Base-by-base conservation (phyloP, 1,140 invertebrate species). In the Hyles vespertilio region DNA sequence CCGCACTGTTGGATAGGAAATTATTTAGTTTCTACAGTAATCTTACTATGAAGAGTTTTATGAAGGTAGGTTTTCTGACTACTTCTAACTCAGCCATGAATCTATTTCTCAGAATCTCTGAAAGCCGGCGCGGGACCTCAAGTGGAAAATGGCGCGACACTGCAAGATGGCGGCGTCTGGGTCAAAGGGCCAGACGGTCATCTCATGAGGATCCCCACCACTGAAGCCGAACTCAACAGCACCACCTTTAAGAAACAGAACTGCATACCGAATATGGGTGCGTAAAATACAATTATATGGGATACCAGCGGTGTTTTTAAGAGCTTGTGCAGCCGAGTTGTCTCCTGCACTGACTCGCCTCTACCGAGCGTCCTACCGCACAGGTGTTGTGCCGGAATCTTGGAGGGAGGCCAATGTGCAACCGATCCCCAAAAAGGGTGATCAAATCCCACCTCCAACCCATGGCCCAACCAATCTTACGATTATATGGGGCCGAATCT, bases 261-360 rank as follows among this genome's bases (percentile, higher is more conserved):
- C 49, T 81, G 79, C 58, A 70, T 79, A 12, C 74, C 74, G 11
- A 75, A 77, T 36, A 79, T 79, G 74, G 79, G 79, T 81, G 45
- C 34, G 58, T 48, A 33, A 2, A 22, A 22, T 22, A 22, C 22
- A 22, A 22, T 22, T 22, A n/a, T n/a, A n/a, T n/a, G n/a, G n/a
- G n/a, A n/a, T n/a, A n/a, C n/a, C n/a, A n/a, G n/a, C n/a, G n/a
- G n/a, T n/a, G n/a, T n/a, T n/a, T n/a, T n/a, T n/a, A n/a, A n/a
- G n/a, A n/a, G n/a, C n/a, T n/a, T n/a, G n/a, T n/a, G n/a, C n/a
- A n/a, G n/a, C n/a, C n/a, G n/a, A n/a, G n/a, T n/a, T n/a, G n/a
- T n/a, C n/a, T n/a, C n/a, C n/a, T n/a, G n/a, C n/a, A n/a, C n/a
- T n/a, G n/a, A n/a, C n/a, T n/a, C n/a, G n/a, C n/a, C n/a, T n/a